These are phyloP conservation scores for Paradoxurus hermaphroditus DNA, from an alignment of 2,113 vertebrate species.

Conservation along the genomic window DNA sequence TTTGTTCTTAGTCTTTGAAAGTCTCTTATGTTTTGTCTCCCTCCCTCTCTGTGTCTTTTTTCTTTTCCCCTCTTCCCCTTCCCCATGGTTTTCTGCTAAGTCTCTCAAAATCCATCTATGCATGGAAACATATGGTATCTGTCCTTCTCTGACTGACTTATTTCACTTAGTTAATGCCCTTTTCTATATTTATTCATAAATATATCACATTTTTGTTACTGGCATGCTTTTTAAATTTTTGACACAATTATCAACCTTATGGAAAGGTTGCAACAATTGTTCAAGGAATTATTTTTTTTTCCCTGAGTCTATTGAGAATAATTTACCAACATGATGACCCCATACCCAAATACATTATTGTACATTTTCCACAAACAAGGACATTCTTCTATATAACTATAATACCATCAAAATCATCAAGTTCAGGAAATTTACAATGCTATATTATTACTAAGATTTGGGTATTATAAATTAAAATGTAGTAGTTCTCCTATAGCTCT, in stretches of 20 bases:
- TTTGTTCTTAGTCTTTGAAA: too few relatives aligned
- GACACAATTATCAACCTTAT: background rate
- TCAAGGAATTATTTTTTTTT: background rate
- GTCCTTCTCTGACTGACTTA: too few relatives aligned
- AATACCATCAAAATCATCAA: background rate
- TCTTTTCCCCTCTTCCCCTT: too few relatives aligned
- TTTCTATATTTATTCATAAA: background rate
- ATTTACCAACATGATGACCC: background rate
- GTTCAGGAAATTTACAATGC: background rate
- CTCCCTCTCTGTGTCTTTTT: too few relatives aligned
- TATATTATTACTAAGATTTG: background rate
- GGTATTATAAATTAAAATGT: background rate
- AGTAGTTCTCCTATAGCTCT: background rate
- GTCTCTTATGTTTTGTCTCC: too few relatives aligned
- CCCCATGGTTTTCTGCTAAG: too few relatives aligned
- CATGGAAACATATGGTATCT: too few relatives aligned
- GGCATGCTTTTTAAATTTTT: background rate
- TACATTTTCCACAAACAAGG: background rate
- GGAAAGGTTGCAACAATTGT: background rate
- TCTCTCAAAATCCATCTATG: too few relatives aligned
- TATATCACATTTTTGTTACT: background rate
- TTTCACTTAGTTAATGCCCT: too few relatives aligned
- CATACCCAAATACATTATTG: background rate
- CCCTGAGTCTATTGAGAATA: background rate
- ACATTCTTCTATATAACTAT: background rate